A percentile compares a stretch with the other conserved stretches of the same genome.
Evolutionary conservation across 2,797 vertebrate species (phyloP).

Genomic region (Jordanella pulchra): DNA sequence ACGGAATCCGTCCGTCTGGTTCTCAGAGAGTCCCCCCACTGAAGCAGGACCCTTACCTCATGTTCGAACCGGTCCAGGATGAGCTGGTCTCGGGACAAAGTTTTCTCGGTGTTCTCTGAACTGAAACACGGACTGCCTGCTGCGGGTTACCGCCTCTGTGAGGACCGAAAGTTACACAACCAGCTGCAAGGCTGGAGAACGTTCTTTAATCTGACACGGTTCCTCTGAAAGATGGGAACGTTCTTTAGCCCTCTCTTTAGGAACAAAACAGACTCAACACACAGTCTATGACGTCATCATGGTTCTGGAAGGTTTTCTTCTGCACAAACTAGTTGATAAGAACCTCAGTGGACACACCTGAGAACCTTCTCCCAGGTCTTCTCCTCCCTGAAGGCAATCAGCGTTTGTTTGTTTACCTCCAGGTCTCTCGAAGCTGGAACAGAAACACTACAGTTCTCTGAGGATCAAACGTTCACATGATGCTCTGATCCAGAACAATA

Average conservation of each 20-base stretch:
- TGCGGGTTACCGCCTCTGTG: not conserved
- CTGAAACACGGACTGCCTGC: constrained; percentile 15
- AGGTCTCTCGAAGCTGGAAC: not conserved
- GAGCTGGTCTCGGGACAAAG: constrained; percentile 19
- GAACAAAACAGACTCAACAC: not conserved
- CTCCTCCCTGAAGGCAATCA: not conserved
- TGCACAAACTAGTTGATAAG: not conserved
- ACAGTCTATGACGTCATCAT: too few relatives aligned
- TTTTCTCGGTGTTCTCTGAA: constrained; percentile 31
- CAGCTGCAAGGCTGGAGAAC: not conserved
- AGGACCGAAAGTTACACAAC: not conserved
- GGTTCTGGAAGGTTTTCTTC: not conserved
- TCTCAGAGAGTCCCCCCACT: not conserved
- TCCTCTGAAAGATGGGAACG: not conserved
- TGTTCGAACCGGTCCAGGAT: not conserved
- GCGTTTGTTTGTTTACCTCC: not conserved
- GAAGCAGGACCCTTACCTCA: not conserved
- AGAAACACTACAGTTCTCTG: not conserved
- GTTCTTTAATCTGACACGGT: not conserved
- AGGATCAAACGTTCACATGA: not conserved
- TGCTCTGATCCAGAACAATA: not conserved
- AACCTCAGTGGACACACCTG: not conserved
- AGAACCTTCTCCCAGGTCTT: not conserved
- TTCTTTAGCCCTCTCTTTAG: not conserved
- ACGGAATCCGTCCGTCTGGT: not conserved